Percentiles rank a stretch among this genome's conserved stretches.
Evolutionary conservation across 92 coral and sea anemone genomes (phyloP).

Genomic region (Palythoa grandis): DNA sequence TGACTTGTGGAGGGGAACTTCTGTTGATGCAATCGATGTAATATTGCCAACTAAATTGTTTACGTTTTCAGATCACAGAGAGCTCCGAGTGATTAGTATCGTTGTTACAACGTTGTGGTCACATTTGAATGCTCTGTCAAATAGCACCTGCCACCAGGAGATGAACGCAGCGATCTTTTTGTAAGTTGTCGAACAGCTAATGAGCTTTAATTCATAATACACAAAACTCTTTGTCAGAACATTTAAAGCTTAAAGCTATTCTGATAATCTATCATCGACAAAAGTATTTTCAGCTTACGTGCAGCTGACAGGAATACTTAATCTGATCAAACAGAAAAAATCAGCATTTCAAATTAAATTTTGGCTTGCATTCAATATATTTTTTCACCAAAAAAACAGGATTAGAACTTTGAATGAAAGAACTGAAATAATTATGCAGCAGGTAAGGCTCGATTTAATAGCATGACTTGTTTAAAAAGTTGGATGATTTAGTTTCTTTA

Average conservation of each 20-base stretch:
- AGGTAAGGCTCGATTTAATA: no score
- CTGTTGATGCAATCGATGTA: neutral
- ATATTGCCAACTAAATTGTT: neutral
- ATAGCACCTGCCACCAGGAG: slow-evolving; percentile 22
- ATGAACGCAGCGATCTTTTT: neutral
- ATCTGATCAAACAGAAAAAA: no score
- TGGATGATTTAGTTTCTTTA: no score
- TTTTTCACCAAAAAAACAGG: no score
- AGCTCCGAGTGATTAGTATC: neutral
- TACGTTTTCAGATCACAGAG: neutral
- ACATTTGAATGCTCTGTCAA: slow-evolving; percentile 8
- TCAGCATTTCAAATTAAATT: no score
- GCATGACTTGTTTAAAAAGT: no score
- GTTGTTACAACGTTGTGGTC: slow-evolving; percentile 12
- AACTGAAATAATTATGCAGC: no score
- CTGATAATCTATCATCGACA: neutral
- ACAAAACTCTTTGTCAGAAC: neutral
- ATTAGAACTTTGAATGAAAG: no score
- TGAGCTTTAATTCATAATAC: neutral
- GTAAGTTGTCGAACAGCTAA: neutral
- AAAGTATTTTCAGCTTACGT: neutral
- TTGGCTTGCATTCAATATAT: no score
- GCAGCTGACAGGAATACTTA: neutral
- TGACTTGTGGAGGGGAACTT: neutral
- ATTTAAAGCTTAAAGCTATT: neutral